Evolutionary conservation across 2,888 invertebrate species (phyloP).

Genomic region (Criorhina ranunculi): DNA sequence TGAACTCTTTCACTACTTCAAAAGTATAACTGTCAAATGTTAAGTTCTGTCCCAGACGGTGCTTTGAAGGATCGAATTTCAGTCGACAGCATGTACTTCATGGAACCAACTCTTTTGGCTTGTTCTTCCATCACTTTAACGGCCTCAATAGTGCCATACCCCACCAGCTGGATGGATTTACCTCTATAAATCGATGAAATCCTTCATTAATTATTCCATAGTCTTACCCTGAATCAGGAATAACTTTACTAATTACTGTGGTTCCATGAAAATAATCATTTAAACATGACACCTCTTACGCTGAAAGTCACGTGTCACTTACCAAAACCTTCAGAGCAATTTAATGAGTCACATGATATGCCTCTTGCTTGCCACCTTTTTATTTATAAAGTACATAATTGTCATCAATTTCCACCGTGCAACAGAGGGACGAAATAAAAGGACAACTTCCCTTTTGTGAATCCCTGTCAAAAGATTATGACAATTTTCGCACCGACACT

Average conservation of each 20-base stretch:
- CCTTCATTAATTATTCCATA: neutral
- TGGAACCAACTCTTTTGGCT: too few species aligned
- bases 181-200: neutral
- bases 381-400: constrained; percentile 61
- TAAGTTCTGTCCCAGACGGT: too few species aligned
- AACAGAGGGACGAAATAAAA: constrained; percentile 2
- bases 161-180: too few species aligned
- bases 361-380: constrained; percentile 16
- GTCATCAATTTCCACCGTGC: constrained; percentile 41
- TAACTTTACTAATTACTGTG: constrained; percentile 16
- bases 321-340: constrained; percentile 17
- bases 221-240: too few species aligned
- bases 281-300: constrained; percentile 33
- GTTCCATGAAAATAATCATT: constrained; percentile 1
- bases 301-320: constrained; percentile 59
- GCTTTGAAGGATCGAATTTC: too few species aligned
- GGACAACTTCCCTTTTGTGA: constrained; percentile 27
- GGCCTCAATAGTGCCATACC: too few species aligned
- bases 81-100: too few species aligned
- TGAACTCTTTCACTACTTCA: too few species aligned
- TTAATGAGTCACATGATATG: constrained; percentile 73
- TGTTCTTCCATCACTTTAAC: too few species aligned
- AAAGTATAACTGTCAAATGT: too few species aligned
- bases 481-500: constrained; percentile 82
- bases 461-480: constrained; percentile 83